These are phyloP conservation scores for Eidolon dupreanum DNA, from an alignment of 2,797 vertebrate genomes.

Conservation along the genomic window DNA sequence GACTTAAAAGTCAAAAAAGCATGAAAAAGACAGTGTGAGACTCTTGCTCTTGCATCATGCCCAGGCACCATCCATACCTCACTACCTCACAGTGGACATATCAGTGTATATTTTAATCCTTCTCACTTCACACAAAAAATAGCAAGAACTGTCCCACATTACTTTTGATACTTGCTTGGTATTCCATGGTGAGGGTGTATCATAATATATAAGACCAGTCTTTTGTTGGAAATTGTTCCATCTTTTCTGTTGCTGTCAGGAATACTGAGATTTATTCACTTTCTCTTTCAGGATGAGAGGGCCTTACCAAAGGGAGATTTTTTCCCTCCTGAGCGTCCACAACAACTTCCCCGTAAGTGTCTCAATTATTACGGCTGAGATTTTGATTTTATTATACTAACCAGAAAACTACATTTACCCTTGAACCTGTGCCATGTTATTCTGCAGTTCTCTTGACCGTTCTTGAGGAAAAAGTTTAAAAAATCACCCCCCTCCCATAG, in stretches of 20 bases:
- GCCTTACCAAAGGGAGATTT: constrained; percentile 97
- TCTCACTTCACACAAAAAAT: not conserved
- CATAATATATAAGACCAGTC: not conserved
- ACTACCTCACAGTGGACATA: not conserved
- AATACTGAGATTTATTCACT: not conserved
- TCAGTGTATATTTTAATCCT: not conserved
- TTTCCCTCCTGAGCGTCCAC: constrained; percentile 93
- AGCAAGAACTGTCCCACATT: not conserved
- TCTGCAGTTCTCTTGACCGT: not conserved
- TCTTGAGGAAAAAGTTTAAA: not conserved
- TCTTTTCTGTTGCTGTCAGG: not conserved
- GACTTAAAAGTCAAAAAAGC: constrained; percentile 14
- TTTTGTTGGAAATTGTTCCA: not conserved
- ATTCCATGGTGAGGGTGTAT: fast-evolving
- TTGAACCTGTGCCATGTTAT: not conserved
- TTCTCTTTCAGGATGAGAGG: constrained; percentile 92
- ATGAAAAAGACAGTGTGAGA: not conserved
- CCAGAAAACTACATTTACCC: not conserved
- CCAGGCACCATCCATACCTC: not conserved
- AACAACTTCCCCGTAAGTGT: constrained; percentile 95
- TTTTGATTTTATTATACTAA: constrained; percentile 53
- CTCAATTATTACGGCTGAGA: not conserved
- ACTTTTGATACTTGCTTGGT: not conserved
- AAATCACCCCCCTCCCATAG: not conserved
- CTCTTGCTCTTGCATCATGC: not conserved